Percentiles rank a stretch among this genome's conserved stretches.
Evolutionary conservation across 2,113 vertebrate genomes (phyloP).

Genomic region (Cyanoramphus novaezelandiae): DNA sequence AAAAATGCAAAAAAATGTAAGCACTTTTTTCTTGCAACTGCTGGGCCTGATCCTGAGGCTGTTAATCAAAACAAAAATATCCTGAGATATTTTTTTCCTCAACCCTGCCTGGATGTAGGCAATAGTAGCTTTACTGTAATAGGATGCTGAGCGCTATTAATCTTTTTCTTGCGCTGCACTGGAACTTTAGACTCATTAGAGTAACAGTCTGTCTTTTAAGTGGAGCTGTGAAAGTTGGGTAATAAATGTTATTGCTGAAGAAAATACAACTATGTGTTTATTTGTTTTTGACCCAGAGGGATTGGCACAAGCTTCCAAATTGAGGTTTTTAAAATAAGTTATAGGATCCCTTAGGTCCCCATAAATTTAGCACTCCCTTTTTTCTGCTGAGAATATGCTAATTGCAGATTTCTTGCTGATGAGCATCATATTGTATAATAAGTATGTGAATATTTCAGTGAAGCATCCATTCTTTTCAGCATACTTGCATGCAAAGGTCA

Average conservation of each 20-base stretch:
- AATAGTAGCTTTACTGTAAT: not conserved
- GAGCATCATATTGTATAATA: not conserved
- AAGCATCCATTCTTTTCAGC: not conserved
- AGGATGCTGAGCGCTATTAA: not conserved
- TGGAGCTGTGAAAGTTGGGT: not conserved
- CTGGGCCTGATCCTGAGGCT: not conserved
- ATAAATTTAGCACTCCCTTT: not conserved
- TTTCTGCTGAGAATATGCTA: not conserved
- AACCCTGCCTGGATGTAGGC: not conserved
- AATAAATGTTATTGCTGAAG: not conserved
- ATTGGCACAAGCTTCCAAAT: not conserved
- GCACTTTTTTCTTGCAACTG: not conserved
- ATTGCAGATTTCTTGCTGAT: not conserved
- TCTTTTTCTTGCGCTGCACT: not conserved
- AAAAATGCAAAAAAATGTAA: rapidly evolving
- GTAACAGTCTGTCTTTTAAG: not conserved
- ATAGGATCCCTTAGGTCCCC: not conserved
- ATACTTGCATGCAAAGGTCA: not conserved
- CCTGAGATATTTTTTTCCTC: not conserved
- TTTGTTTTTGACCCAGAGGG: not conserved
- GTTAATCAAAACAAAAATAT: not conserved
- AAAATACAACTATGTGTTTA: not conserved
- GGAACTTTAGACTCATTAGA: not conserved
- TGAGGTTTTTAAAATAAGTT: not conserved
- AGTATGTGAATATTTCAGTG: not conserved